phyloP scores from a whole-genome alignment of 2,888 invertebrate species.

The Lagria hirta region DNA sequence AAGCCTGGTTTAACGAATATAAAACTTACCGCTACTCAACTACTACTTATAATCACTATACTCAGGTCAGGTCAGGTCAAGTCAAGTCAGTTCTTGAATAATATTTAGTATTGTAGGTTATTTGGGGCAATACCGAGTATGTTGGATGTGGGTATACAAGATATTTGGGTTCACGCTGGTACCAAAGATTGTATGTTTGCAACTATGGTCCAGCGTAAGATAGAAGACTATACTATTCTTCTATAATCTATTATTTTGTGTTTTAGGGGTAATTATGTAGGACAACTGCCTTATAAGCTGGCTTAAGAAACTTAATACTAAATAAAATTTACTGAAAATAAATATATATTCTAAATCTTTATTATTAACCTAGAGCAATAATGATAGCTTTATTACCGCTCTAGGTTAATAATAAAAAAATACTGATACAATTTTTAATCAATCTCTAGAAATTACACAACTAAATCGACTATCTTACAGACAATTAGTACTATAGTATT shows the following conservation, averaged over 20 bases:
- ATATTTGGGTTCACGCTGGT: conserved; percentile 22
- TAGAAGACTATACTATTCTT: not conserved
- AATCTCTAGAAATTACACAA: too few relatives aligned
- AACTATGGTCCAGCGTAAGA: conserved; percentile 29
- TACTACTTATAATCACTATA: conserved; percentile 30
- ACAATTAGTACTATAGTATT: too few relatives aligned
- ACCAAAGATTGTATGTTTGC: conserved; percentile 34
- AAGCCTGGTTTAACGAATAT: conserved; percentile 29
- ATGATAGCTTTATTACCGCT: too few relatives aligned
- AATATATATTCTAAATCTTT: too few relatives aligned
- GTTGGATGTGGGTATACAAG: conserved; percentile 37
- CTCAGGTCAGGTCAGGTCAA: too few relatives aligned
- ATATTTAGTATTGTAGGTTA: conserved; percentile 31
- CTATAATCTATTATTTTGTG: conserved; percentile 6
- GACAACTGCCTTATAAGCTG: conserved; percentile 30
- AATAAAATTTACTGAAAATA: too few relatives aligned
- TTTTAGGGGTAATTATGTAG: conserved; percentile 32
- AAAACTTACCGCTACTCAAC: conserved; percentile 21
- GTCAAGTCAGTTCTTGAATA: conserved; percentile 4
- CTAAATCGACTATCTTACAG: too few relatives aligned
- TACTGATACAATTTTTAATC: too few relatives aligned
- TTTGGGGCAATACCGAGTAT: conserved; percentile 36
- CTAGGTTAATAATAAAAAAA: too few relatives aligned
- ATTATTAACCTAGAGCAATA: too few relatives aligned
- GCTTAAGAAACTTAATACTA: too few relatives aligned